Evolutionary conservation across 2,888 invertebrate genomes (phyloP).

Genomic region (Hemistola chrysoprasaria): DNA sequence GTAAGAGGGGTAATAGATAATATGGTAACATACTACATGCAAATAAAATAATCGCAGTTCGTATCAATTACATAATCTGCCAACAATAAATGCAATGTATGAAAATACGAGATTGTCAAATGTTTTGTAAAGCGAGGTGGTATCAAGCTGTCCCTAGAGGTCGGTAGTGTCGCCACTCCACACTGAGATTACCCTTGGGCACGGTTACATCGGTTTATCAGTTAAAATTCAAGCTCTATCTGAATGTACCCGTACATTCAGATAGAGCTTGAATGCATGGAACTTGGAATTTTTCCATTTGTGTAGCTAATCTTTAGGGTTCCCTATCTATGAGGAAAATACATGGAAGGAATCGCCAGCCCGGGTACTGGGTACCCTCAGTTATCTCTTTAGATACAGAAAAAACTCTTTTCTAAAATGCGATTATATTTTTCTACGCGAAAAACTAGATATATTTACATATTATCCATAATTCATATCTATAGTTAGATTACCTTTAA

Average conservation of each 20-base stretch:
- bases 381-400: conserved; percentile 8
- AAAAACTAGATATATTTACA: no score
- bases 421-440: background rate
- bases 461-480: background rate
- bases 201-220: conserved; percentile 45
- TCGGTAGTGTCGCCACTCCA: conserved; percentile 37
- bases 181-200: conserved; percentile 47
- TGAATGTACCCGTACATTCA: conserved; percentile 37
- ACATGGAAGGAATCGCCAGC: conserved; percentile 22
- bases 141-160: conserved; percentile 34
- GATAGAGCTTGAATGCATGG: conserved; percentile 33
- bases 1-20: no score
- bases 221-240: no score
- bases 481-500: conserved; percentile 2
- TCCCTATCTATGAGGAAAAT: conserved; percentile 32
- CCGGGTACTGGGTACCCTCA: conserved; percentile 10
- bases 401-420: conserved; percentile 6
- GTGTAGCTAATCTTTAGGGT: conserved; percentile 27
- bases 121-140: conserved; percentile 34
- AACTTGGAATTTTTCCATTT: conserved; percentile 29
- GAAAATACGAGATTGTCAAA: conserved; percentile 18
- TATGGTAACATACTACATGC: no score
- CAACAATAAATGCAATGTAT: no score
- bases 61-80: no score
- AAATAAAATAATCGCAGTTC: no score